These are phyloP conservation scores for Ailurus styani DNA, from an alignment of 2,113 vertebrate species.

Conservation along the genomic window DNA sequence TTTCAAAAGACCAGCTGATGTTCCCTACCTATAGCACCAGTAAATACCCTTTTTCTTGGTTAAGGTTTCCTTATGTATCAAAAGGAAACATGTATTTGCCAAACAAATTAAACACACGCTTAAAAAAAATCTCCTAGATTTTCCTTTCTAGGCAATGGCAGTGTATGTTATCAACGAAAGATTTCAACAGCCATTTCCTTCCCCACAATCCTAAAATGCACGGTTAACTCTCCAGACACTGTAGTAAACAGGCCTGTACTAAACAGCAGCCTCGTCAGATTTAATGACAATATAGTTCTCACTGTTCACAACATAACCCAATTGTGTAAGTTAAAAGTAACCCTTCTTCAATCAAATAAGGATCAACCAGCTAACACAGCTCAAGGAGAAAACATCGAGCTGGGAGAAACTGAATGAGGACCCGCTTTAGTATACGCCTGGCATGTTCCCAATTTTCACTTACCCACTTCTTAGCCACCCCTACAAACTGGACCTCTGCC, in stretches of 20 bases:
- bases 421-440: not conserved
- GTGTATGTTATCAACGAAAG: not conserved
- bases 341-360: not conserved
- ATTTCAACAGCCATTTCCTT: not conserved
- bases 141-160: not conserved
- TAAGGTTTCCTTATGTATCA: not conserved
- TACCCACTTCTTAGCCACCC: not conserved
- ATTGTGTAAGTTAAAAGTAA: not conserved
- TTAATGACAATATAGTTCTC: not conserved
- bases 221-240: not conserved
- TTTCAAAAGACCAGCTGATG: not conserved
- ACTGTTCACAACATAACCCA: not conserved
- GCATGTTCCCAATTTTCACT: not conserved
- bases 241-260: not conserved
- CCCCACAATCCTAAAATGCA: not conserved
- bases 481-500: conserved; percentile 50
- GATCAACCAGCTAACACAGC: not conserved
- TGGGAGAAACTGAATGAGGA: not conserved
- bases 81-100: not conserved
- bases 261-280: not conserved
- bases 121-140: not conserved
- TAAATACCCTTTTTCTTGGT: not conserved
- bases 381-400: not conserved
- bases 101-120: not conserved
- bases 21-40: not conserved